Conservation (phyloP, 1,140 invertebrate genomes). For the Drosophila carrolli region DNA sequence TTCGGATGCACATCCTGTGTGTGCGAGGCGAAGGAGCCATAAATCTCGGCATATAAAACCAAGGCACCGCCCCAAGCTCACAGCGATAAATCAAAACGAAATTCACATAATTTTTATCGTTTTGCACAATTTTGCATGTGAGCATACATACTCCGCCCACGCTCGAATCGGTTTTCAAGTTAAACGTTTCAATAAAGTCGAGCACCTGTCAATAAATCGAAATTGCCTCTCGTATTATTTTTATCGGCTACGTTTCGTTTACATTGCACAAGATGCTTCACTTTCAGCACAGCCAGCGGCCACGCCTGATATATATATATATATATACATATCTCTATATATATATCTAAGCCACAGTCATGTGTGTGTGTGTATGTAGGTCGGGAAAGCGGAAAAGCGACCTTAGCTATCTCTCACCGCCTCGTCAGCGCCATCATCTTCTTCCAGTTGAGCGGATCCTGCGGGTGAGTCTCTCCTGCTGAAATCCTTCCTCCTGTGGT, state of each 20-base stretch:
- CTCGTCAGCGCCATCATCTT: conserved; percentile 58
- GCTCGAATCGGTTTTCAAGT: conserved; percentile 60
- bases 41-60: conserved; percentile 39
- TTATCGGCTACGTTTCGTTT: conserved; percentile 81
- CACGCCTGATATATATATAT: conserved; percentile 11
- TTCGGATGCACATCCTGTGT: conserved; percentile 46
- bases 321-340: background rate
- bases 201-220: conserved; percentile 83
- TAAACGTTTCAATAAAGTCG: conserved; percentile 83
- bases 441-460: conserved; percentile 74
- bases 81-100: conserved; percentile 72
- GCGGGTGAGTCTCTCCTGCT: conserved; percentile 34
- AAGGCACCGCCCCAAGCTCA: background rate
- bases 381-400: conserved; percentile 35
- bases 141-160: conserved; percentile 6
- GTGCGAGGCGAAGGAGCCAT: conserved; percentile 11
- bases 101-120: conserved; percentile 76
- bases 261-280: conserved; percentile 64
- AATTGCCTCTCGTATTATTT: conserved; percentile 83
- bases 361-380: conserved; percentile 8
- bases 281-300: conserved; percentile 37
- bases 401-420: conserved; percentile 50
- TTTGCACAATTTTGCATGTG: conserved; percentile 81
- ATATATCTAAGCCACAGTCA: conserved; percentile 3
- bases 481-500: conserved; percentile 36